Evolutionary conservation across 2,113 vertebrate species (phyloP).

Genomic region (Sander vitreus): DNA sequence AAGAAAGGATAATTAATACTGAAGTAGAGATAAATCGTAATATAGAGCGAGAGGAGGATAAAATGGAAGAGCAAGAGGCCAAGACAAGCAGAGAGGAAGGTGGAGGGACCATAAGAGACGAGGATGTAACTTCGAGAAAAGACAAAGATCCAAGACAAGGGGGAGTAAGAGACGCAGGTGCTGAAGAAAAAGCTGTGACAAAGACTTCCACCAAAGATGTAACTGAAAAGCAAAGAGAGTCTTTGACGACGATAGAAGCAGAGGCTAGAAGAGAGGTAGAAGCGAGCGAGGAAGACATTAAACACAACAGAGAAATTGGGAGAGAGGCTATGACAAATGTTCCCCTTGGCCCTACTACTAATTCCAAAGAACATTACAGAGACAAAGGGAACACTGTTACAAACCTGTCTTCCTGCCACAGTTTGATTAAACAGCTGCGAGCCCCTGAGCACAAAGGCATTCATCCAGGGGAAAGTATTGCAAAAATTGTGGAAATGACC

Average conservation of each 20-base stretch:
- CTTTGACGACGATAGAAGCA: constrained; percentile 13
- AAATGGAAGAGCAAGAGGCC: background rate
- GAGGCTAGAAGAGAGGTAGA: background rate
- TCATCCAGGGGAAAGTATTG: constrained; percentile 27
- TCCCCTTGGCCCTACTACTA: constrained; percentile 31
- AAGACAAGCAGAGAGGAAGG: constrained; percentile 21
- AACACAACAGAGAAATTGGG: constrained; percentile 30
- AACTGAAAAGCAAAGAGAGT: constrained; percentile 27
- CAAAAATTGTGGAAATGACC: constrained; percentile 41
- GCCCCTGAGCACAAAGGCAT: constrained; percentile 22
- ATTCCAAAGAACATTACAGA: constrained; percentile 39
- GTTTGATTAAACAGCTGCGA: constrained; percentile 59
- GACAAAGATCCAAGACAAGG: constrained; percentile 22
- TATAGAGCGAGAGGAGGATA: background rate
- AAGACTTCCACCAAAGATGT: background rate
- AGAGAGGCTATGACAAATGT: constrained; percentile 54
- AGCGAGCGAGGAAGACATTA: constrained; percentile 28
- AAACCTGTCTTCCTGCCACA: constrained; percentile 38
- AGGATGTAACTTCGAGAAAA: constrained; percentile 14
- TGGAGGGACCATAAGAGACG: background rate
- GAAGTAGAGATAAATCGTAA: constrained; percentile 22
- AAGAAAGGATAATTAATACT: constrained; percentile 19
- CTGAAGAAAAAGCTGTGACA: constrained; percentile 11
- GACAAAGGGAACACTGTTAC: constrained; percentile 31
- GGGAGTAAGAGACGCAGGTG: background rate